Evolutionary conservation across 2,797 vertebrate genomes (phyloP).

Genomic region (Cephalopachus bancanus): DNA sequence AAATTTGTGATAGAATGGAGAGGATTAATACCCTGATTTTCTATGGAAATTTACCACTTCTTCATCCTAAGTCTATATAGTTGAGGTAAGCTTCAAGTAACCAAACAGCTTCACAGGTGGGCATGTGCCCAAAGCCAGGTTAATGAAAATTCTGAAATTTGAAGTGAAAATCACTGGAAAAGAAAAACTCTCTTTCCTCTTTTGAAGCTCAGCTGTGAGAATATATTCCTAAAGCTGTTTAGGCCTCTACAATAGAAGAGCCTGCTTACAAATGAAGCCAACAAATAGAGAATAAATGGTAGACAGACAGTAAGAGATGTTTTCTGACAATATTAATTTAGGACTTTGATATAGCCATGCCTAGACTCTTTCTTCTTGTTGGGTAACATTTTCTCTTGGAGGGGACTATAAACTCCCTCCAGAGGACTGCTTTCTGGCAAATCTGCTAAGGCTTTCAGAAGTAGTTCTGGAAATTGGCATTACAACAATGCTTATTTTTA

Average conservation of each 20-base stretch:
- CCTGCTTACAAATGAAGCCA: background rate
- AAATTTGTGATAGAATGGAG: background rate
- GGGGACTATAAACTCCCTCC: background rate
- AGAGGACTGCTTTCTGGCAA: background rate
- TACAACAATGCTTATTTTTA: background rate
- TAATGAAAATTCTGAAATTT: background rate
- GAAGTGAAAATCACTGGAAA: background rate
- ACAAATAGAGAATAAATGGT: slow-evolving; percentile 3
- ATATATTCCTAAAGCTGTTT: background rate
- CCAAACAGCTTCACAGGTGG: background rate
- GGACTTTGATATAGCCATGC: background rate
- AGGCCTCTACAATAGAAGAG: background rate
- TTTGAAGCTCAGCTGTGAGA: background rate
- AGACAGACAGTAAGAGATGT: background rate
- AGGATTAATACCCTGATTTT: background rate
- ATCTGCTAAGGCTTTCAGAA: slow-evolving; percentile 15
- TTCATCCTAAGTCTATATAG: background rate
- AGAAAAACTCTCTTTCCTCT: background rate
- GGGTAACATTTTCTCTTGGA: background rate
- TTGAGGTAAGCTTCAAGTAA: background rate
- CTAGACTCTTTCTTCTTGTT: background rate
- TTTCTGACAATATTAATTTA: background rate
- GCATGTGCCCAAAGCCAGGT: background rate
- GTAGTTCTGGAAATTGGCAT: background rate
- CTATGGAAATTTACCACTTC: background rate